Evolutionary conservation across 1,140 invertebrate genomes (phyloP), one percentile per base, ranked within the genome.

Genomic region (Cyclina sinensis): DNA sequence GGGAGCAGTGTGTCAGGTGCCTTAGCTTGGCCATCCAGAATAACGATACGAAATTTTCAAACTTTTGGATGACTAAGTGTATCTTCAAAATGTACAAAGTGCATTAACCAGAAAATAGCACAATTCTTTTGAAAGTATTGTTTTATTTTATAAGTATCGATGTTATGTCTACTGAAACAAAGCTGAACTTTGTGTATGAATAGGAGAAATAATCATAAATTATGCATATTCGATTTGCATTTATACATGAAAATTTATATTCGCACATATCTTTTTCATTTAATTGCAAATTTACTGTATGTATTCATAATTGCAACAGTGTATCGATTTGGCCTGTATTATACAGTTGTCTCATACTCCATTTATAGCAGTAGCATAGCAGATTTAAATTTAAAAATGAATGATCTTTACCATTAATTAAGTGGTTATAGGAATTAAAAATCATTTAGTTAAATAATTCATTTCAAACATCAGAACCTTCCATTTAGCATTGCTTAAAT

Each of bases 341-440:
- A 57, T 57, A 57, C 51, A 57, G 21, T 57, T 57, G 51, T 57
- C 21, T 57, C 51, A 57, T 57, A 57, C 51, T 57, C 51, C 51
- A 57, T 57, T 57, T 57, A 57, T 57, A 57, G n/a, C 51, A 57
- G 51, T 57, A 57, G 51, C 51, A 57, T 57, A 21, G 51, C 14
- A 16, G 51, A 57, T 57, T 57, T 57, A 57, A 43, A 14, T 7
- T 43, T 43, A 43, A 43, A 43, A 43, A 43, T 43, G 43, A 43
- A 43, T 43, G 43, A 57, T 57, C 7, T 21, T 57, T 57, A 57
- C n/a, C 51, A 57, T 57, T 57, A 57, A 57, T 57, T 57, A 57
- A 57, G 51, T 57, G 51, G 51, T 57, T 57, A 57, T 57, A 57
- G 51, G 51, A 57, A 57, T 57, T 57, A 57, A 57, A 57, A 57